Base-by-base conservation (phyloP, 35 echinoderm and acorn worm species). In the Anneissia japonica region DNA sequence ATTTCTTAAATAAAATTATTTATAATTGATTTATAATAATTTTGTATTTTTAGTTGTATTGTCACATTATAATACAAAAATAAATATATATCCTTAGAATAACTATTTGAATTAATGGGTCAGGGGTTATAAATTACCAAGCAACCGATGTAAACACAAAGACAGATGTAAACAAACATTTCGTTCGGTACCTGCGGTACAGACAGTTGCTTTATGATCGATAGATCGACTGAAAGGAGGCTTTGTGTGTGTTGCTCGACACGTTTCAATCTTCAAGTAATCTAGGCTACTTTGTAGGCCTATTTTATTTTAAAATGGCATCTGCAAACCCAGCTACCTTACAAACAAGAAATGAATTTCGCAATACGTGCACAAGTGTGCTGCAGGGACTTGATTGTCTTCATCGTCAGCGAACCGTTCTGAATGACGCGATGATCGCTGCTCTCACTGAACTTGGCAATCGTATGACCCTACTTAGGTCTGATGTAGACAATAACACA, bases 321-420 rank as follows among this genome's bases (percentile, higher is more conserved):
- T 99, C 96, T 31, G 96, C 91, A 37, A 99, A 99, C 83, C 96
- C 96, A 82, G 96, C 96, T 38, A 99, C 93, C 9, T 92, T 92
- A 16, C 81, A 91, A 31, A 99, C 89, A 11, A 55, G 96, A 45
- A 89, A 89, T 19, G 91, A 99, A 73, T 99, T 94, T 45, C 72
- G 80, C 37, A 93, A 99, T 84, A 76, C 88, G 0, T 99, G 96
- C 74, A 99, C 96, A 26, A 99, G 96, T 84, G 96, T 99, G 12
- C 72, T 99, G 16, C 84, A 90, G 82, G 91, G 95, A 17, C 64
- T 99, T 17, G 86, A 93, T 0, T 94, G 92, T 82, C 74, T 99
- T 5, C 84, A 89, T 29, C 81, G 87, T 0, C 96, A 99, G 73
- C 85, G 92, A 55, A 84, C 83, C 46, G 38, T 99, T 31, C 64